Conservation (phyloP, 2,113 vertebrate genomes). For the Centrocercus urophasianus region DNA sequence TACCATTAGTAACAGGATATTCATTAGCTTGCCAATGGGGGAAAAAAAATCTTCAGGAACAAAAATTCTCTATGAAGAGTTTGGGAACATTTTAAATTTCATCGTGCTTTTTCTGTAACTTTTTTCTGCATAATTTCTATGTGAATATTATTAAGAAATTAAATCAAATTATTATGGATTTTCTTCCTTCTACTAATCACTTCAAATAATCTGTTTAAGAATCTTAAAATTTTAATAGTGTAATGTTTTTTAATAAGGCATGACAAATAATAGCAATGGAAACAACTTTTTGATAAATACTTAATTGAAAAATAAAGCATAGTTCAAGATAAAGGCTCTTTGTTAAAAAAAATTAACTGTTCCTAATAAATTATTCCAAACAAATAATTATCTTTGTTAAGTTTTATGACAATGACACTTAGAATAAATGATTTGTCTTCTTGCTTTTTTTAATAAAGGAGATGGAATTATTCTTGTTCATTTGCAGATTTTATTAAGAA, state of each 20-base stretch:
- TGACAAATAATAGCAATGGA: not conserved
- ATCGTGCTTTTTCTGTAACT: not conserved
- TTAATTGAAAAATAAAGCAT: constrained; percentile 17
- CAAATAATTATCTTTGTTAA: not conserved
- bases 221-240: not conserved
- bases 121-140: not conserved
- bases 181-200: not conserved
- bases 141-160: not conserved
- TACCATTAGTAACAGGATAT: not conserved
- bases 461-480: constrained; percentile 35
- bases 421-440: constrained; percentile 19
- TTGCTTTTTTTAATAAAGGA: constrained; percentile 52
- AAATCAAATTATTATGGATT: not conserved
- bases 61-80: not conserved
- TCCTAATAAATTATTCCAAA: not conserved
- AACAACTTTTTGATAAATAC: not conserved
- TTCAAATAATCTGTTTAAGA: not conserved
- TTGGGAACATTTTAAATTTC: not conserved
- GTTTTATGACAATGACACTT: not conserved
- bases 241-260: not conserved
- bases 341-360: not conserved
- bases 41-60: not conserved
- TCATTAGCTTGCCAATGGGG: not conserved
- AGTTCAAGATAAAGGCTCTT: not conserved
- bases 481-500: constrained; percentile 18